These are phyloP conservation scores for Oryctes rhinoceros DNA, from an alignment of 1,140 invertebrate genomes.

Conservation along the genomic window DNA sequence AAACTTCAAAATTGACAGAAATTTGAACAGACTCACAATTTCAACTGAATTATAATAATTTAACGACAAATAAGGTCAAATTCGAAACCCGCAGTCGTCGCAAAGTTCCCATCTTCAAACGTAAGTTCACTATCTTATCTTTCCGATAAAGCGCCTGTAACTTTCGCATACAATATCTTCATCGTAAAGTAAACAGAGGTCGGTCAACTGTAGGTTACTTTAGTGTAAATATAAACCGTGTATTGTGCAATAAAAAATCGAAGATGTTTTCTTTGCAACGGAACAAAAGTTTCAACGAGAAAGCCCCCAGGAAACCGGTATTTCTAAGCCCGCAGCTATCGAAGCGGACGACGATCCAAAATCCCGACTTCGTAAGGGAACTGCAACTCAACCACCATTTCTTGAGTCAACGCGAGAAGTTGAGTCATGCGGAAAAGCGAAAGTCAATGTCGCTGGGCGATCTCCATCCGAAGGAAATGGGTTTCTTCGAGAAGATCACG, in stretches of 20 bases:
- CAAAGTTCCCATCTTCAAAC: too few species aligned
- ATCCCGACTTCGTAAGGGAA: neutral
- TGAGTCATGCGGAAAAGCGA: neutral
- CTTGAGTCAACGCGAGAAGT: conserved; percentile 7
- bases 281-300: neutral
- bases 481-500: neutral
- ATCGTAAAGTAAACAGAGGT: too few species aligned
- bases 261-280: neutral
- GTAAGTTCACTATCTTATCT: too few species aligned
- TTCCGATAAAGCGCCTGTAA: too few species aligned
- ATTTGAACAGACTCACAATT: too few species aligned
- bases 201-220: too few species aligned
- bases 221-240: too few species aligned
- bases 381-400: neutral
- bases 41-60: too few species aligned
- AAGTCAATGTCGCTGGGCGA: neutral
- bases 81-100: too few species aligned
- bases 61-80: too few species aligned
- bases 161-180: too few species aligned
- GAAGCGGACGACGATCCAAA: neutral
- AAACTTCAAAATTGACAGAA: too few species aligned
- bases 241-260: neutral
- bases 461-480: neutral
- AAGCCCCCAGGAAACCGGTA: neutral
- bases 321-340: neutral